These are phyloP conservation scores for Cosmia pyralina DNA, from an alignment of 2,888 invertebrate species.

Conservation along the genomic window DNA sequence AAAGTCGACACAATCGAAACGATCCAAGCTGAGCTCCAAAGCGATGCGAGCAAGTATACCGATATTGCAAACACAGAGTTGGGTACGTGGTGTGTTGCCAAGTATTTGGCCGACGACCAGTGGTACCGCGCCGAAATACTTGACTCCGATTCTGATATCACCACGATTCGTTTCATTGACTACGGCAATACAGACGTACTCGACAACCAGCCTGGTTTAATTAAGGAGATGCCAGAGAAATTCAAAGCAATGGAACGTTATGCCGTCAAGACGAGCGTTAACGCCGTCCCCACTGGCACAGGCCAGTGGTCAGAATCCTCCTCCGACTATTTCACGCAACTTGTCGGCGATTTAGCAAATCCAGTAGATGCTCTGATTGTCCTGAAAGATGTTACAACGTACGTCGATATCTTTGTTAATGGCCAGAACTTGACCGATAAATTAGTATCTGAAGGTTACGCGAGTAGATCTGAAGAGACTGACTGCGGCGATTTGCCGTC, in stretches of 20 bases:
- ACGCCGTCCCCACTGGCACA: slow-evolving; percentile 91
- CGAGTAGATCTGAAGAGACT: slow-evolving; percentile 88
- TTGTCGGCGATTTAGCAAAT: slow-evolving; percentile 87
- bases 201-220: slow-evolving; percentile 90
- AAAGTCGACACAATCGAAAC: slow-evolving; percentile 89
- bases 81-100: slow-evolving; percentile 93
- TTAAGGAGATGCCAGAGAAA: slow-evolving; percentile 91
- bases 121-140: slow-evolving; percentile 98
- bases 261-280: slow-evolving; percentile 92
- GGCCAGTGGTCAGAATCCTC: slow-evolving; percentile 92
- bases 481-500: slow-evolving; percentile 89
- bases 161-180: slow-evolving; percentile 94
- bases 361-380: slow-evolving; percentile 89
- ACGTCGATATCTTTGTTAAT: slow-evolving; percentile 92
- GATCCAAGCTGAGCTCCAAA: slow-evolving; percentile 92
- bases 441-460: slow-evolving; percentile 90
- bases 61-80: slow-evolving; percentile 90
- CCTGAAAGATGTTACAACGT: slow-evolving; percentile 91
- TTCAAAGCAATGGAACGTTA: slow-evolving; percentile 89
- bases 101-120: slow-evolving; percentile 94
- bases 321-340: slow-evolving; percentile 89
- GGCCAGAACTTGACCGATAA: slow-evolving; percentile 91
- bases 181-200: slow-evolving; percentile 95
- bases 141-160: slow-evolving; percentile 94
- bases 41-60: slow-evolving; percentile 86